Percentiles rank a stretch among this genome's conserved stretches.
Conservation (phyloP, 1,140 invertebrate species). For the Trachymyrmex septentrionalis region DNA sequence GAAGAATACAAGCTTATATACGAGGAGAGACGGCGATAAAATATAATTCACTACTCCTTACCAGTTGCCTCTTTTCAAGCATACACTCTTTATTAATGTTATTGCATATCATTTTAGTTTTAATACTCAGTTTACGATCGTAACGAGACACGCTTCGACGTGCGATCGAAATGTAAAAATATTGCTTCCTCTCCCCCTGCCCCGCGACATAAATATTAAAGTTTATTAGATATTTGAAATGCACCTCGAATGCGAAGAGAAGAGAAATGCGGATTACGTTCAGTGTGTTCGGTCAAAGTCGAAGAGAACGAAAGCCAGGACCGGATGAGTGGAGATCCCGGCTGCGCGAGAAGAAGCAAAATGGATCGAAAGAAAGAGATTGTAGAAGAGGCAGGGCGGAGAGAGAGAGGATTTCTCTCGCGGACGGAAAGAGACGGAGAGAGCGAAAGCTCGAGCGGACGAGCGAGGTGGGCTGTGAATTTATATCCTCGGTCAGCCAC, state of each 20-base stretch:
- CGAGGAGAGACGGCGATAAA: not conserved
- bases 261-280: constrained; percentile 20
- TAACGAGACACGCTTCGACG: not conserved
- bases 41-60: not conserved
- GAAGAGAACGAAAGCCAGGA: constrained; percentile 53
- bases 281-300: constrained; percentile 15
- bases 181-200: not conserved
- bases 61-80: not conserved
- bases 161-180: not conserved
- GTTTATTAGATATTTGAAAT: constrained; percentile 22
- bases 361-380: constrained; percentile 65
- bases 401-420: constrained; percentile 41
- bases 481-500: constrained; percentile 86
- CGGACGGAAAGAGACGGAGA: constrained; percentile 62
- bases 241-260: not conserved
- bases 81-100: not conserved
- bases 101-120: not conserved
- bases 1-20: not conserved
- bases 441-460: constrained; percentile 57
- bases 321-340: constrained; percentile 15
- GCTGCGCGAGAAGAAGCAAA: constrained; percentile 35
- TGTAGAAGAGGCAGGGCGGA: constrained; percentile 77
- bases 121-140: not conserved
- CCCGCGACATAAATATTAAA: not conserved
- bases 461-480: constrained; percentile 84